Percentiles rank a stretch among this genome's conserved stretches.
phyloP scores from a whole-genome alignment of 1,140 invertebrate species.

The Brachionus rotundiformis region DNA sequence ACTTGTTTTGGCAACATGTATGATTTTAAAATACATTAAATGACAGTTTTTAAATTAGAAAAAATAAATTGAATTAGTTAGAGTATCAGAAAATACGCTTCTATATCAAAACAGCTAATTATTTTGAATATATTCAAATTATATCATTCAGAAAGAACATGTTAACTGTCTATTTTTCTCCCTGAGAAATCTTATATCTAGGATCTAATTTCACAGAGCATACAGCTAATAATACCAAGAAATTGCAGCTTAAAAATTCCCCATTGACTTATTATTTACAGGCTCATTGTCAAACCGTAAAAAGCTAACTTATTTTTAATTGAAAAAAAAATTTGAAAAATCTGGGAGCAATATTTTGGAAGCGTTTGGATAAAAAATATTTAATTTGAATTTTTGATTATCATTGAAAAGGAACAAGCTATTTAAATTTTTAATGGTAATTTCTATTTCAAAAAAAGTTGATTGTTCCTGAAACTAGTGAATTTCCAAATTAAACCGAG shows the following conservation, averaged over 20 bases:
- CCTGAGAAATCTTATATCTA: background rate
- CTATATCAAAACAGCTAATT: conserved; percentile 11
- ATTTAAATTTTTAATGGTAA: background rate
- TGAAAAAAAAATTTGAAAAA: background rate
- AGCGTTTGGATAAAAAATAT: background rate
- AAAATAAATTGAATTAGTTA: conserved; percentile 9
- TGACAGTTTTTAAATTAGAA: conserved; percentile 8
- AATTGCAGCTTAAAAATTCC: background rate
- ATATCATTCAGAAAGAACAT: background rate
- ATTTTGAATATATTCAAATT: background rate
- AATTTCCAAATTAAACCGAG: background rate
- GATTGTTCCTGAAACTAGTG: background rate
- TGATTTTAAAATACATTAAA: conserved; percentile 15
- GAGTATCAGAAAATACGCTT: conserved; percentile 36
- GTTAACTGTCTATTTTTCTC: background rate
- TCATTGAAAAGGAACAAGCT: too few relatives aligned
- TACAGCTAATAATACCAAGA: background rate
- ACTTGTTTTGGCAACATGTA: background rate
- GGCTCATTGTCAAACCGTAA: background rate
- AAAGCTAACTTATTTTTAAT: background rate
- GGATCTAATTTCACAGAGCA: background rate
- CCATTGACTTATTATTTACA: background rate
- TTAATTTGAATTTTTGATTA: background rate
- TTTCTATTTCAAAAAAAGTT: background rate
- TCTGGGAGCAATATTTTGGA: background rate